These are phyloP conservation scores for Lithodes maja DNA, from an alignment of 2,888 invertebrate genomes.

Conservation along the genomic window DNA sequence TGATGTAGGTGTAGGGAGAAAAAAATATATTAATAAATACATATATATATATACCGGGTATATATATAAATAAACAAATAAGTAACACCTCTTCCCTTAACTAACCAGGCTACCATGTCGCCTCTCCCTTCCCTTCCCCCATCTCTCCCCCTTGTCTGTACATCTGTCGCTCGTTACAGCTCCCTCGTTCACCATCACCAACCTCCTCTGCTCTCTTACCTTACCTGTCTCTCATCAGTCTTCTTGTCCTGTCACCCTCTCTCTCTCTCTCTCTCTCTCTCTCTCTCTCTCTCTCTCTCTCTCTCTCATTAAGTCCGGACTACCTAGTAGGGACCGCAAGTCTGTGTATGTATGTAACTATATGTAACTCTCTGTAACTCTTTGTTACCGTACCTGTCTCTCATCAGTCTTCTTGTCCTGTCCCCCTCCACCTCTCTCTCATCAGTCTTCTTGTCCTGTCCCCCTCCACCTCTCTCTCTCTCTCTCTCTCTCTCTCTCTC, in stretches of 20 bases:
- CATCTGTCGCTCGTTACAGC: background rate
- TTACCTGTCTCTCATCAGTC: background rate
- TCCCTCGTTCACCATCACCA: background rate
- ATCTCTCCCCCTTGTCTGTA: background rate
- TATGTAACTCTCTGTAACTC: background rate
- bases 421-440: background rate
- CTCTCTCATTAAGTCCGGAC: background rate
- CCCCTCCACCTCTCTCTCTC: background rate
- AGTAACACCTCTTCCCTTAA: no score
- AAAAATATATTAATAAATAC: no score
- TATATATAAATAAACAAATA: no score
- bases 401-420: background rate
- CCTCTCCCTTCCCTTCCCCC: background rate
- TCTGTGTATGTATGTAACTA: no score
- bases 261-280: background rate
- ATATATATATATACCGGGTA: no score
- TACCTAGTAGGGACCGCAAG: no score
- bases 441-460: background rate
- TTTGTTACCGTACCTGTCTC: background rate
- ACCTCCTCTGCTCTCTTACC: background rate
- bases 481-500: background rate
- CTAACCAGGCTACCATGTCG: no score
- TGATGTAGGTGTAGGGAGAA: no score
- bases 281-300: slow-evolving; percentile 9
- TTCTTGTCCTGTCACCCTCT: background rate